Evolutionary conservation across 2,113 vertebrate genomes (phyloP).

Genomic region (Zosterops japonicus): DNA sequence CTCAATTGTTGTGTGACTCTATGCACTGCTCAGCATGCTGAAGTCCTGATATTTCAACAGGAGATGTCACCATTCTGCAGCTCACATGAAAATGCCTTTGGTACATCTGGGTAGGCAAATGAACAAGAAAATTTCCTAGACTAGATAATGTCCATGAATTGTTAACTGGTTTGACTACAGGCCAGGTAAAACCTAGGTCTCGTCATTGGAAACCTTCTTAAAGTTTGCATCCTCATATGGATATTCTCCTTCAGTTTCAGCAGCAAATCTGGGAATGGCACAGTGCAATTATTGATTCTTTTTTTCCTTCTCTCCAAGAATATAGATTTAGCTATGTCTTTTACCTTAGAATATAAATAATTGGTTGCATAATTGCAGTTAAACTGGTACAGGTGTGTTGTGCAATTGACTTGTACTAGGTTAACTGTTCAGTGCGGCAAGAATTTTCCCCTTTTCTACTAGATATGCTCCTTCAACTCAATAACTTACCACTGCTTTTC

Average conservation of each 20-base stretch:
- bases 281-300: background rate
- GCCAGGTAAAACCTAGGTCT: background rate
- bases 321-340: background rate
- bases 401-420: background rate
- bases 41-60: constrained; percentile 28
- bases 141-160: background rate
- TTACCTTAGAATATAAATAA: background rate
- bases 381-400: background rate
- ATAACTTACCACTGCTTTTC: background rate
- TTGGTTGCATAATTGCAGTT: background rate
- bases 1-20: background rate
- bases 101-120: background rate
- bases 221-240: background rate
- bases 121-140: background rate
- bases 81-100: background rate
- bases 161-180: background rate
- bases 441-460: background rate
- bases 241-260: background rate
- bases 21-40: background rate
- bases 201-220: background rate
- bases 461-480: background rate
- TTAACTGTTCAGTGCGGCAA: background rate
- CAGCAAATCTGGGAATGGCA: background rate
- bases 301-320: background rate
- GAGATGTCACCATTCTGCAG: constrained; percentile 48